Conservation (phyloP, 2,113 vertebrate species). For the Oncorhynchus nerka region DNA sequence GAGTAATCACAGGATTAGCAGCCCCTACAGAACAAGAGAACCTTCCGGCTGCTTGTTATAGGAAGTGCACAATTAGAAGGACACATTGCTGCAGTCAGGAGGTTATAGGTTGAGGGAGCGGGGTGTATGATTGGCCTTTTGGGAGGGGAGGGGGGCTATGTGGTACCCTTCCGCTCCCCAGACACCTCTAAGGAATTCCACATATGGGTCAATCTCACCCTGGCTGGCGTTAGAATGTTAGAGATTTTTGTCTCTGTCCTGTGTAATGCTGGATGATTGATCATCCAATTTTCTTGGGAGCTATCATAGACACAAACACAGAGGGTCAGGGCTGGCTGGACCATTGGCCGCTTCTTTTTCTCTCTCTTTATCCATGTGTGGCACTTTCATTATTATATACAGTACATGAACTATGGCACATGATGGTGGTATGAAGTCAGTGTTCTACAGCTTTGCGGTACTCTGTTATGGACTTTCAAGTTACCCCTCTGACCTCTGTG, state of each 20-base stretch:
- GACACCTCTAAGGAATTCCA: conserved; percentile 72
- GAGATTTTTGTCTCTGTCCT: conserved; percentile 50
- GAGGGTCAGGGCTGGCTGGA: not conserved
- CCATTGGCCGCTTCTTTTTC: conserved; percentile 1
- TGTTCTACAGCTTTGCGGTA: not conserved
- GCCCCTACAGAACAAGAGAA: not conserved
- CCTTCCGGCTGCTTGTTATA: not conserved
- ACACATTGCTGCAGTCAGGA: conserved; percentile 17
- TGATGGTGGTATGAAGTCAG: not conserved
- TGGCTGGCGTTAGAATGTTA: conserved; percentile 45
- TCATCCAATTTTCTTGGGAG: conserved; percentile 74
- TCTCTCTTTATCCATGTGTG: conserved; percentile 17
- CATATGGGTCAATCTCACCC: conserved; percentile 59
- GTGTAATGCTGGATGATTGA: conserved; percentile 71
- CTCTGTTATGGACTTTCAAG: conserved; percentile 20
- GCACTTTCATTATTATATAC: conserved; percentile 21
- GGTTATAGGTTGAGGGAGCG: conserved; percentile 29
- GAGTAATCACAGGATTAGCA: conserved; percentile 1
- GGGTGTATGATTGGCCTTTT: conserved; percentile 34
- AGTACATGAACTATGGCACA: not conserved
- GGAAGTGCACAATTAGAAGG: conserved; percentile 45
- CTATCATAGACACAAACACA: conserved; percentile 62
- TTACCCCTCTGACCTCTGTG: not conserved
- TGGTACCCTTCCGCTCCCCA: conserved; percentile 42
- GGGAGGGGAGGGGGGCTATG: conserved; percentile 17